These are phyloP conservation scores for Macrosoma leucophasiata DNA, from an alignment of 2,888 invertebrate genomes.

Conservation along the genomic window DNA sequence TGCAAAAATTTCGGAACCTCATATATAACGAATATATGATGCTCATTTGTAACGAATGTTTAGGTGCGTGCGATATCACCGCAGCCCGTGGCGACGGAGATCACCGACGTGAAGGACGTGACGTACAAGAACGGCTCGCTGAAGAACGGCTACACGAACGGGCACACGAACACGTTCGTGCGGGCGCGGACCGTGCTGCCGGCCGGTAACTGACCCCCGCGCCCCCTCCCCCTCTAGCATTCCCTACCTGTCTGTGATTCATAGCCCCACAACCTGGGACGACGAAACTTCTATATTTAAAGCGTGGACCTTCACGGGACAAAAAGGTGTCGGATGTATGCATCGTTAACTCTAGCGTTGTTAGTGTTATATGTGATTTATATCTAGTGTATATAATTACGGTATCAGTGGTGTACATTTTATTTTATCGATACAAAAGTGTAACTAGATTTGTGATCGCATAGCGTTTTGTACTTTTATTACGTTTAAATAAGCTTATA, in stretches of 20 bases:
- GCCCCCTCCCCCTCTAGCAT: constrained; percentile 29
- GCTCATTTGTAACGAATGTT: too few species aligned
- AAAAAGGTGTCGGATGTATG: constrained; percentile 20
- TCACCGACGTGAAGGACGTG: constrained; percentile 31
- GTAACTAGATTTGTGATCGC: constrained; percentile 69
- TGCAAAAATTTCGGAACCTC: too few species aligned
- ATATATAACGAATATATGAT: too few species aligned
- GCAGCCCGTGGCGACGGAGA: constrained; percentile 39
- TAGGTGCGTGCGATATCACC: constrained; percentile 50
- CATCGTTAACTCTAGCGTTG: constrained; percentile 33
- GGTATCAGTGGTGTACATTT: constrained; percentile 69
- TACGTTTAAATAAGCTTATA: constrained; percentile 43
- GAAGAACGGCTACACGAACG: constrained; percentile 61
- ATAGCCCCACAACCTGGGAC: constrained; percentile 29
- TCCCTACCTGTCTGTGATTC: constrained; percentile 50
- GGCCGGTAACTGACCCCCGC: constrained; percentile 61
- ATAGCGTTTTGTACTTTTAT: constrained; percentile 65
- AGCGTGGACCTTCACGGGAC: constrained; percentile 32
- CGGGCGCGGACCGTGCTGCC: constrained; percentile 56
- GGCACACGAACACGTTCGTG: constrained; percentile 43
- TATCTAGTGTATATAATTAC: constrained; percentile 68
- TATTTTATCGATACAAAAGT: constrained; percentile 56
- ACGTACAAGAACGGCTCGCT: constrained; percentile 51
- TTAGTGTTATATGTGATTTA: constrained; percentile 63
- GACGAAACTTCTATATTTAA: constrained; percentile 24